Evolutionary conservation across 2,113 vertebrate species (phyloP).

Genomic region (Xiphorhynchus elegans): DNA sequence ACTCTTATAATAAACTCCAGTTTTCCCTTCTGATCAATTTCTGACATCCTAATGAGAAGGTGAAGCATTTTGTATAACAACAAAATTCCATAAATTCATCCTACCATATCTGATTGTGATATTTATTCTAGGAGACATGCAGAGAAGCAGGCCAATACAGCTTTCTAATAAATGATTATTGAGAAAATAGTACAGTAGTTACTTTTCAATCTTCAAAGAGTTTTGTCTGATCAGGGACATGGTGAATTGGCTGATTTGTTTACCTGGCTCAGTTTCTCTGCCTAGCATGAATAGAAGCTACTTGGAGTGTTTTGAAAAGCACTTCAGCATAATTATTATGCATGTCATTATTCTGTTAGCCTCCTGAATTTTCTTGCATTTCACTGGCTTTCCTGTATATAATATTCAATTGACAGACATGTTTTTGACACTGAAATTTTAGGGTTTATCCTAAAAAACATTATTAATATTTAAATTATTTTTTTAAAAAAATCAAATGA

Average conservation of each 20-base stretch:
- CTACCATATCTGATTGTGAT: background rate
- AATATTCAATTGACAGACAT: background rate
- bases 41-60: background rate
- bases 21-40: background rate
- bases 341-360: background rate
- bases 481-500: background rate
- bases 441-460: background rate
- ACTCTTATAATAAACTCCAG: background rate
- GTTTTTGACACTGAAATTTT: background rate
- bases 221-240: background rate
- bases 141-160: background rate
- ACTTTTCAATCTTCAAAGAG: constrained; percentile 29
- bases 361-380: constrained; percentile 12
- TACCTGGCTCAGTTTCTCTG: constrained; percentile 5
- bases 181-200: constrained; percentile 16
- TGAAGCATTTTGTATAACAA: background rate
- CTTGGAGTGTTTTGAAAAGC: constrained; percentile 16
- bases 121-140: background rate
- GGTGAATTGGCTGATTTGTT: constrained; percentile 43
- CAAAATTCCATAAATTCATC: background rate
- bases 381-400: background rate
- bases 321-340: constrained; percentile 34
- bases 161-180: background rate
- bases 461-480: background rate
- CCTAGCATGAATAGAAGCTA: constrained; percentile 11